Evolutionary conservation across 2,888 invertebrate genomes (phyloP), one percentile per base, ranked within the genome.

Genomic region (Dasysyrphus albostriatus): DNA sequence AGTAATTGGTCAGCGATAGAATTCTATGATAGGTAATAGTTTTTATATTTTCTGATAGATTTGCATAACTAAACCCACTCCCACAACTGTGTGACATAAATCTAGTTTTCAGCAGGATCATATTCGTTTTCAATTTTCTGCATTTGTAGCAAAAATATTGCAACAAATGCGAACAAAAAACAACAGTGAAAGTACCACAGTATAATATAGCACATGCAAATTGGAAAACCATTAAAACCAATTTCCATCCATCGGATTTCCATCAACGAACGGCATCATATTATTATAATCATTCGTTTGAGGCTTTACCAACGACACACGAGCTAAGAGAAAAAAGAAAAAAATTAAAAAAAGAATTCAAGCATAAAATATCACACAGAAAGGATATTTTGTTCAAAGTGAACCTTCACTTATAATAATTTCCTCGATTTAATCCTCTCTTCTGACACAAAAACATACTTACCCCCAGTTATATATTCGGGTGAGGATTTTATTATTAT

Each of bases 161-260:
- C 24, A 61, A 32, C 8, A 24, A 65, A 9, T 32, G 14, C 12
- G 39, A 24, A n/a, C 42, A 42, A n/a, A 34, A 44, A 65, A 32
- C 8, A 49, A 29, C 14, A 10, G 34, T 2, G 6, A 34, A 12
- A 12, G 8, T 51, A 10, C 24, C n/a, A 3, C 10, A n/a, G 7
- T 51, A 34, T n/a, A 58, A 19, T 19, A 39, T 34, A 32, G 34
- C 39, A 24, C 9, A 37, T n/a, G n/a, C 29, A 54, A 56, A 65
- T 49, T 32, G 56, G 34, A 58, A 56, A 49, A 69, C 67, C 69
- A 79, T 83, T 69, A 74, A 78, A 79, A 61, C 54, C 73, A 77
- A 73, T 78, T 67, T n/a, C 47, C 47, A 78, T 73, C 39, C 61
- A 83, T 78, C 54, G 56, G 61, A 63, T 83, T 74, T 79, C 56